A percentile compares a stretch with the other conserved stretches of the same genome.
phyloP scores from a whole-genome alignment of 2,888 invertebrate genomes.

The Lasioglossum vierecki region DNA sequence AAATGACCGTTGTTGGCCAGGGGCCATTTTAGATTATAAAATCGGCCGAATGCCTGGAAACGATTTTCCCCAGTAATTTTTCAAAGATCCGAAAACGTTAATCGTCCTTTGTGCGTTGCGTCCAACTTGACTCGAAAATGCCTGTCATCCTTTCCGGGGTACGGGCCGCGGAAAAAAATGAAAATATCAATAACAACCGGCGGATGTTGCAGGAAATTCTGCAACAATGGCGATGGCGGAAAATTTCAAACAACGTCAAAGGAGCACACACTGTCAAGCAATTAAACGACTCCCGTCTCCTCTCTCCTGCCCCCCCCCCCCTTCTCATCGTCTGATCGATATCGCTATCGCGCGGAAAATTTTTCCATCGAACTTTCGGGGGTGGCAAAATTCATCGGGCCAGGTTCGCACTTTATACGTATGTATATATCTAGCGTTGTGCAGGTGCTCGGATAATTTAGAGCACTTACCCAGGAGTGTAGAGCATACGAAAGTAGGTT shows the following conservation, averaged over 20 bases:
- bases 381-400: slow-evolving; percentile 42
- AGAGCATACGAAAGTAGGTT: slow-evolving; percentile 67
- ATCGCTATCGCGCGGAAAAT: slow-evolving; percentile 13
- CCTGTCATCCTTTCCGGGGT: not conserved
- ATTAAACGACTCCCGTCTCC: slow-evolving; percentile 1
- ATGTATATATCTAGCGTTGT: slow-evolving; percentile 38
- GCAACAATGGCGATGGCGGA: not conserved
- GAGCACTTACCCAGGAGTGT: slow-evolving; percentile 70
- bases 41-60: not conserved
- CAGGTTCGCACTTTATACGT: slow-evolving; percentile 23
- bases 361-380: slow-evolving; percentile 22
- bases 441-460: slow-evolving; percentile 72
- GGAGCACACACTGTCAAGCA: not conserved
- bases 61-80: not conserved
- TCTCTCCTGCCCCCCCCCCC: no score
- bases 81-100: not conserved
- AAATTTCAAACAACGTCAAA: slow-evolving; percentile 10
- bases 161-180: not conserved
- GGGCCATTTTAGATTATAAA: not conserved
- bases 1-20: not conserved
- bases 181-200: slow-evolving; percentile 17
- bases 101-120: not conserved
- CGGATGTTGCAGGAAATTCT: not conserved
- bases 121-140: not conserved
- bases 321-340: not conserved